phyloP scores from a whole-genome alignment of 2,888 invertebrate genomes.

The Sphecodes monilicornis region DNA sequence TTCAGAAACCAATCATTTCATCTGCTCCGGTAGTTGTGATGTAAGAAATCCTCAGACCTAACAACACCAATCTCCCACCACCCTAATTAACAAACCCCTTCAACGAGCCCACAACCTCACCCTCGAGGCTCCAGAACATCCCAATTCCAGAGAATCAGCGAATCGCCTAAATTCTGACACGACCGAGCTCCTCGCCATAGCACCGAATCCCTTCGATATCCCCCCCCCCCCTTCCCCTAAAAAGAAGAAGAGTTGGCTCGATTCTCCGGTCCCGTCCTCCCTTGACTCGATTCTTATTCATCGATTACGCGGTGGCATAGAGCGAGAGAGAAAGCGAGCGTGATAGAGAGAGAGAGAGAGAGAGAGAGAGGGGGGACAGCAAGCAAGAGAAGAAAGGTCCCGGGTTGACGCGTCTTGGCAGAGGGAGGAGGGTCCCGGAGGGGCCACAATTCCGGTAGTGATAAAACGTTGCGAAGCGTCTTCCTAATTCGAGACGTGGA shows the following conservation, averaged over 20 bases:
- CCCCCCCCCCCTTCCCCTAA: background rate
- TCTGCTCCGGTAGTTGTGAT: too few relatives aligned
- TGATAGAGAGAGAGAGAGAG: too few relatives aligned
- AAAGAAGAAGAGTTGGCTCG: background rate
- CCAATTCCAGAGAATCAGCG: constrained; percentile 2
- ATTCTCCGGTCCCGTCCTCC: background rate
- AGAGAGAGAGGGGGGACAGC: background rate
- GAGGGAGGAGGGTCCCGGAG: constrained; percentile 31
- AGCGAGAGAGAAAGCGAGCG: too few relatives aligned
- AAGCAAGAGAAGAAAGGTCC: background rate
- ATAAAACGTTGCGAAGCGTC: constrained; percentile 62
- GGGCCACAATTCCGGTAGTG: constrained; percentile 61
- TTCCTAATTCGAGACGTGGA: constrained; percentile 77
- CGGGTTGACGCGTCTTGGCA: constrained; percentile 39
- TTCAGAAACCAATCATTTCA: background rate
- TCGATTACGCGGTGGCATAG: constrained; percentile 55
- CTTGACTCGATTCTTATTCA: constrained; percentile 50
- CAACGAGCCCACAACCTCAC: too few relatives aligned
- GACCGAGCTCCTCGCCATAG: background rate
- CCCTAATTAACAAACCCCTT: background rate
- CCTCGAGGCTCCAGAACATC: background rate
- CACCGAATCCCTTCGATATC: background rate
- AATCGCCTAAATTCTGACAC: background rate
- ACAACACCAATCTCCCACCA: background rate
- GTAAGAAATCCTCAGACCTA: too few relatives aligned